These are phyloP conservation scores for Pseudochirops corinnae DNA, from an alignment of 2,797 vertebrate genomes.

Conservation along the genomic window DNA sequence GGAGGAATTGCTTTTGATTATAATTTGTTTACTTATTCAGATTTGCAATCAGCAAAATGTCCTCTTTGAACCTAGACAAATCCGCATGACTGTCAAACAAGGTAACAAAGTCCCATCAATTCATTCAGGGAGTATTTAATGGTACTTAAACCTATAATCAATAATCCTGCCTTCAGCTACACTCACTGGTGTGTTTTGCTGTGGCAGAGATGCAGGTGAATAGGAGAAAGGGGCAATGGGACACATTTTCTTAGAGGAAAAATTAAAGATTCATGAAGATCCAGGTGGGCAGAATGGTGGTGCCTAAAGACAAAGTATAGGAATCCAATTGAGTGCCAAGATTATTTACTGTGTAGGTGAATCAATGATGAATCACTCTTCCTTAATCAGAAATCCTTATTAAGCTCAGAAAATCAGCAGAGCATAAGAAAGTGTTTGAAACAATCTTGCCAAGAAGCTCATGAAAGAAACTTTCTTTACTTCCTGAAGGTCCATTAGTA, in stretches of 20 bases:
- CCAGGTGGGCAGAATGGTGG: background rate
- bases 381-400: background rate
- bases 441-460: background rate
- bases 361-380: background rate
- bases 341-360: background rate
- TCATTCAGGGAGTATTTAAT: background rate
- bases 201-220: conserved; percentile 41
- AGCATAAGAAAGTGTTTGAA: background rate
- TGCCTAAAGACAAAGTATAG: background rate
- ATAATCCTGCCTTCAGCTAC: background rate
- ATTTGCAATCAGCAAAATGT: conserved; percentile 1
- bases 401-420: background rate
- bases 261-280: conserved; percentile 57
- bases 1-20: background rate
- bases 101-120: background rate
- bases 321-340: background rate
- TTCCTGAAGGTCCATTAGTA: background rate
- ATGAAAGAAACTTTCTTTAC: background rate
- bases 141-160: conserved; percentile 41
- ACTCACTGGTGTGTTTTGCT: conserved; percentile 16
- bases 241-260: background rate
- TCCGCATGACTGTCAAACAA: background rate
- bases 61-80: conserved; percentile 1
- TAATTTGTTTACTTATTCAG: background rate
- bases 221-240: conserved; percentile 30